Conservation (phyloP, 64 coral and sea anemone genomes). For the Orbicella faveolata region DNA sequence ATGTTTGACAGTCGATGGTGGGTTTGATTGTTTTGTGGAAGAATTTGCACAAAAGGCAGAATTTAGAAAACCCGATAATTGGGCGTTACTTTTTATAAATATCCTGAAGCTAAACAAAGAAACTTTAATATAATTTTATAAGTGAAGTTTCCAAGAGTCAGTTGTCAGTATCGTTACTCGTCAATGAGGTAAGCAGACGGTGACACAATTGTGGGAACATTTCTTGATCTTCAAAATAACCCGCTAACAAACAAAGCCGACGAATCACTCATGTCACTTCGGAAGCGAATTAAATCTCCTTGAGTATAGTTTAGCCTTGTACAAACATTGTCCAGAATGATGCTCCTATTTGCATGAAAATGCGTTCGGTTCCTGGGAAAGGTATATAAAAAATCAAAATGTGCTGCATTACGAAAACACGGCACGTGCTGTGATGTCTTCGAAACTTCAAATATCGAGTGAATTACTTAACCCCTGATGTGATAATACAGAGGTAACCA, state of each 20-base stretch:
- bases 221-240: background rate
- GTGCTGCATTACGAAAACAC: too few species aligned
- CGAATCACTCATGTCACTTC: background rate
- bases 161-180: background rate
- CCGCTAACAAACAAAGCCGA: background rate
- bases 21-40: background rate
- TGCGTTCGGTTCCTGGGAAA: background rate
- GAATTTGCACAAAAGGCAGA: background rate
- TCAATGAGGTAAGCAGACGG: background rate
- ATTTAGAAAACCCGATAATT: background rate
- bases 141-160: background rate
- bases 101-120: background rate
- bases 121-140: background rate
- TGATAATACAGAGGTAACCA: too few species aligned
- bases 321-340: background rate
- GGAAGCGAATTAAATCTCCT: background rate
- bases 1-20: background rate
- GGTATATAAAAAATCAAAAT: too few species aligned
- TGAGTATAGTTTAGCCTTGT: background rate
- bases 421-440: too few species aligned
- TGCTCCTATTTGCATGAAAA: background rate
- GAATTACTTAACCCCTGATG: too few species aligned
- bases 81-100: background rate
- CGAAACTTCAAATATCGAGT: too few species aligned
- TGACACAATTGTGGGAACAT: background rate